phyloP scores from a whole-genome alignment of 2,113 vertebrate species.

The Sinocyclocheilus anshuiensis region DNA sequence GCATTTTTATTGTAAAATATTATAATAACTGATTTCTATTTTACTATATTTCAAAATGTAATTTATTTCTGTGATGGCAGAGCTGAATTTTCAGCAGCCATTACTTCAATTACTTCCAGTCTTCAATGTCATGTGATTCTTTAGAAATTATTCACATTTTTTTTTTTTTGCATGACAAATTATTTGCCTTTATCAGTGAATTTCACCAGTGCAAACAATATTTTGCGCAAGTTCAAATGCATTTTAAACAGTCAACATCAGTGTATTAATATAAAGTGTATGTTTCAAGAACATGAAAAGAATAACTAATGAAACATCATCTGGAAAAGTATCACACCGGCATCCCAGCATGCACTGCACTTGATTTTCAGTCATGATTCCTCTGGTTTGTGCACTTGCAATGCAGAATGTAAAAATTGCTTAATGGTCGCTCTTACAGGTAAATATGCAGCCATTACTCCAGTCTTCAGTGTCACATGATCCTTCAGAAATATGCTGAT shows the following conservation, averaged over 20 bases:
- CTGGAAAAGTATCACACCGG: neutral
- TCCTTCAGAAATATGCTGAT: too few species aligned
- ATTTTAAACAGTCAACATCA: too few species aligned
- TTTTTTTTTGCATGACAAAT: slow-evolving; percentile 2
- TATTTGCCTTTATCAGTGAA: slow-evolving; percentile 51
- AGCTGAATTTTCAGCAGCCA: neutral
- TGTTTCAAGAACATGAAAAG: slow-evolving; percentile 39
- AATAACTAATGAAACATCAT: too few species aligned
- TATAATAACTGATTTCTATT: neutral
- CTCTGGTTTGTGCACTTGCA: slow-evolving; percentile 19
- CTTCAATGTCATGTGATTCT: neutral
- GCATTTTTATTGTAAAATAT: slow-evolving; percentile 1
- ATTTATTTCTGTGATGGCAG: neutral
- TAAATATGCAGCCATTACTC: too few species aligned
- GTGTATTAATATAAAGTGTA: slow-evolving; percentile 14
- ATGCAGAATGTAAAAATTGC: slow-evolving; percentile 43
- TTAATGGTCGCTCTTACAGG: slow-evolving; percentile 15
- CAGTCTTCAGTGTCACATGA: too few species aligned
- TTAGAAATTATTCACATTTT: neutral
- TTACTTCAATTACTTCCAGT: neutral
- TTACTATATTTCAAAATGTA: neutral
- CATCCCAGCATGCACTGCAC: slow-evolving; percentile 67
- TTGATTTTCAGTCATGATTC: slow-evolving; percentile 49
- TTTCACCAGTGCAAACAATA: slow-evolving; percentile 75
- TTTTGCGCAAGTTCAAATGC: neutral